These are phyloP conservation scores for Corydoras sp. DNA, from an alignment of 2,113 vertebrate genomes.

Conservation along the genomic window DNA sequence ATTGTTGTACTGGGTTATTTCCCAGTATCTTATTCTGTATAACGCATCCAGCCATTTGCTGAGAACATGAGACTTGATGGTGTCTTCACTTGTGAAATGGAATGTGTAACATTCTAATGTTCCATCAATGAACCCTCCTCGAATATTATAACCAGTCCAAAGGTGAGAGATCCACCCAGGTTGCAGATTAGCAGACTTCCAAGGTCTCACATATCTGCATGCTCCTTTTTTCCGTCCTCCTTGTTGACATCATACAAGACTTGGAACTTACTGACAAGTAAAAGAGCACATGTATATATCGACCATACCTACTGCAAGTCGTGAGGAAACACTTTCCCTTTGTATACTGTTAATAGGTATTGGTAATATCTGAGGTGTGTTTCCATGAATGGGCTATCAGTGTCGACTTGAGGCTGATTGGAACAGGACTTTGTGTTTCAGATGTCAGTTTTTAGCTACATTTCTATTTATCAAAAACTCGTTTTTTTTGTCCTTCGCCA, in stretches of 20 bases:
- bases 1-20: too few relatives aligned
- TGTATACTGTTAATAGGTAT: slow-evolving; percentile 34
- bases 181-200: neutral
- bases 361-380: slow-evolving; percentile 7
- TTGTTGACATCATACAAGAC: slow-evolving; percentile 21
- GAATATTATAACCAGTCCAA: too few relatives aligned
- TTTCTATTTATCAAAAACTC: too few relatives aligned
- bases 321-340: slow-evolving; percentile 20
- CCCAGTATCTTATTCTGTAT: too few relatives aligned
- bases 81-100: too few relatives aligned
- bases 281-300: slow-evolving; percentile 41
- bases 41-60: too few relatives aligned
- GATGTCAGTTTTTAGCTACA: neutral
- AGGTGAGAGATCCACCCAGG: neutral
- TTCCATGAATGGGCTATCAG: neutral
- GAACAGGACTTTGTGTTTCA: too few relatives aligned
- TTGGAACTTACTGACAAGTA: slow-evolving; percentile 26
- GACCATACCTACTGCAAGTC: slow-evolving; percentile 26
- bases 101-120: too few relatives aligned
- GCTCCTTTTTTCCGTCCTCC: slow-evolving; percentile 21
- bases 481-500: too few relatives aligned
- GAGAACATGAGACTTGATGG: too few relatives aligned
- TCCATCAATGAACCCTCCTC: too few relatives aligned
- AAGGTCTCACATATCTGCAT: slow-evolving; percentile 25
- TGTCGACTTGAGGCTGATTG: too few relatives aligned